Evolutionary conservation across 2,797 vertebrate genomes (phyloP), one percentile per base, ranked within the genome.

Genomic region (Enteromius mattozi): DNA sequence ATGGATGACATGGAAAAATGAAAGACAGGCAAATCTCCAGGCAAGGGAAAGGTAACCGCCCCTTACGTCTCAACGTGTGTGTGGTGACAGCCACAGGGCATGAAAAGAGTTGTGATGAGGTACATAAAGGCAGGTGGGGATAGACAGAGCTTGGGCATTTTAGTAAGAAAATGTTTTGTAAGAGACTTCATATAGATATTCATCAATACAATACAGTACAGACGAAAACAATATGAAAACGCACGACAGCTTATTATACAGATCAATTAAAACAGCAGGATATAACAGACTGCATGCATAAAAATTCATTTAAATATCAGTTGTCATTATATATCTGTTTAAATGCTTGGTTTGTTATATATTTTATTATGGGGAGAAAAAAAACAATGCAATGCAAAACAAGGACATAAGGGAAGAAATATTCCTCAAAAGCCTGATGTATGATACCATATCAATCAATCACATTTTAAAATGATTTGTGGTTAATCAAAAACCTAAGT

Each of bases 1-100:
- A 91, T 92, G 92, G 92, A 92, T 88, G 90, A 93, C 91, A 91
- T 77, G 85, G 70, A 86, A 80, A 86, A 90, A 91, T 92, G 91
- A 86, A 87, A 91, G 90, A 84, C 89, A 90, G 91, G 81, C 89
- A 90, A 92, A 93, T 92, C 92, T 91, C 88, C 90, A 86, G 91
- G 88, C 91, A 88, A 88, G 83, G 77, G 84, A 89, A 89, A 83
- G 82, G 80, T 80, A 85, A 85, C 85, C 78, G 13, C 82, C 78
- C 82, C 83, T 81, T 78, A 80, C 24, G 45, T 76, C 77, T 88
- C 70, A 47, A 47, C 6, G n/a, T 27, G 37, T 71, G 75, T 66
- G 63, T 76, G 59, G 77, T 37, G 30, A 63, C 65, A 70, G 86
- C 88, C 75, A 80, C 78, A 76, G 81, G 88, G 61, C 63, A 87